Evolutionary conservation across 2,113 vertebrate genomes (phyloP).

Genomic region (Channa argus): DNA sequence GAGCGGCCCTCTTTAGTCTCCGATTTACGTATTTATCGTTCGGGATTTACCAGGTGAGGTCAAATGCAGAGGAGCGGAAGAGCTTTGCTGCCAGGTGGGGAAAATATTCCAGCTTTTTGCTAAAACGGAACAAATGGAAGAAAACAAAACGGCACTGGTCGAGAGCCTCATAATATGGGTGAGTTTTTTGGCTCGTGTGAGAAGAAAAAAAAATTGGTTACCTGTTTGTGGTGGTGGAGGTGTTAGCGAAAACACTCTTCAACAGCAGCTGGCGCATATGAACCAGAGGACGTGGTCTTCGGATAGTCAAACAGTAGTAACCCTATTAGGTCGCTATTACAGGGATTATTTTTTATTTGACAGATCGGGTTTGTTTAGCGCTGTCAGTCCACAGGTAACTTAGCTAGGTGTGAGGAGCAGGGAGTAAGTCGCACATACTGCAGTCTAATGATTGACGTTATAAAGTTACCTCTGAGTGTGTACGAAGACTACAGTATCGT

Average conservation of each 20-base stretch:
- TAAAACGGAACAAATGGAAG: constrained; percentile 75
- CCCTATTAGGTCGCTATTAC: no score
- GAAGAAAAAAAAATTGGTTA: constrained; percentile 23
- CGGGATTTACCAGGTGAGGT: constrained; percentile 82
- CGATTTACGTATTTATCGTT: constrained; percentile 37
- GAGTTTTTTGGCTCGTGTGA: constrained; percentile 58
- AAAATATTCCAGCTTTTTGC: constrained; percentile 39
- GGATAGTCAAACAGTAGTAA: no score
- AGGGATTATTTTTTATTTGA: not conserved
- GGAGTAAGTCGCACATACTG: not conserved
- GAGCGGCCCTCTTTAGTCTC: not conserved
- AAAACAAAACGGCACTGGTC: constrained; percentile 77
- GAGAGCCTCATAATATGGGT: constrained; percentile 87
- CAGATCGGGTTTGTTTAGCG: not conserved
- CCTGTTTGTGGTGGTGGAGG: constrained; percentile 65
- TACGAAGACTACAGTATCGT: constrained; percentile 6
- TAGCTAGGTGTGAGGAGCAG: not conserved
- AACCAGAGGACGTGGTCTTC: not conserved
- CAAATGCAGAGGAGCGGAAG: constrained; percentile 76
- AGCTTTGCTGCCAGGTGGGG: constrained; percentile 77
- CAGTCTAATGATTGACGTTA: not conserved
- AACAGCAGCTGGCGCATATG: not conserved
- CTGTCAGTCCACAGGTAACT: not conserved
- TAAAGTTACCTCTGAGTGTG: constrained; percentile 13
- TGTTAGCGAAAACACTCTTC: not conserved